These are phyloP conservation scores for Glomeris marginata DNA, from an alignment of 2,888 invertebrate genomes.

Conservation along the genomic window DNA sequence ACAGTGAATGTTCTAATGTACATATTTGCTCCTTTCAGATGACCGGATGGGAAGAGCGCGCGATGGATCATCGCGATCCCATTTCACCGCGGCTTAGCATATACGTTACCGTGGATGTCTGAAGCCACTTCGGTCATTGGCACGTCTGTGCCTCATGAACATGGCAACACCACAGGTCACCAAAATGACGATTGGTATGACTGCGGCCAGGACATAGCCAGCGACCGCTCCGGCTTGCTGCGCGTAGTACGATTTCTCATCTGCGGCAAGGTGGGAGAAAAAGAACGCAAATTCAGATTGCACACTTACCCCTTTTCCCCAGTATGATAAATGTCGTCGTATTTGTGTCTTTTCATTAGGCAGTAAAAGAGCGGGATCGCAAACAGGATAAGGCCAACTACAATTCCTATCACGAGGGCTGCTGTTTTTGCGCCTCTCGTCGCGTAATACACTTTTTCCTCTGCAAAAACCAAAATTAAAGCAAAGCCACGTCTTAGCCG, in stretches of 20 bases:
- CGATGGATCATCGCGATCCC: too few species aligned
- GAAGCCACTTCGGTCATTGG: too few species aligned
- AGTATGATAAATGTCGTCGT: constrained; percentile 68
- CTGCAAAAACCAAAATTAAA: constrained; percentile 12
- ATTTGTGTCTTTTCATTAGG: constrained; percentile 31
- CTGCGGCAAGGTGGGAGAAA: constrained; percentile 9
- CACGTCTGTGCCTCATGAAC: constrained; percentile 5
- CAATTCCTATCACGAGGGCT: constrained; percentile 13
- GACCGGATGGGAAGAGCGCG: too few species aligned
- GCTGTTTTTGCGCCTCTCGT: constrained; percentile 11
- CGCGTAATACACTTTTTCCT: constrained; percentile 13
- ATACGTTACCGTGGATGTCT: too few species aligned
- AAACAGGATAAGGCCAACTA: constrained; percentile 9
- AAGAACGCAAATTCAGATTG: not conserved
- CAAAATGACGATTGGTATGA: constrained; percentile 45
- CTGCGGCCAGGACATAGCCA: constrained; percentile 57
- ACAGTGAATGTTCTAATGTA: too few species aligned
- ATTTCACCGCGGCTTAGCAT: too few species aligned
- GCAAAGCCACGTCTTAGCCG: constrained; percentile 2
- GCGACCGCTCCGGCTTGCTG: constrained; percentile 59
- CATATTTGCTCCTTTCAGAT: too few species aligned
- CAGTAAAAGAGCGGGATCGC: constrained; percentile 8
- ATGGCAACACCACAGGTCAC: constrained; percentile 15
- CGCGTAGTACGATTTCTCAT: constrained; percentile 58
- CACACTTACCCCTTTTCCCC: constrained; percentile 39